These are phyloP conservation scores for Octomys mimax DNA, from an alignment of 2,797 vertebrate genomes.

Conservation along the genomic window DNA sequence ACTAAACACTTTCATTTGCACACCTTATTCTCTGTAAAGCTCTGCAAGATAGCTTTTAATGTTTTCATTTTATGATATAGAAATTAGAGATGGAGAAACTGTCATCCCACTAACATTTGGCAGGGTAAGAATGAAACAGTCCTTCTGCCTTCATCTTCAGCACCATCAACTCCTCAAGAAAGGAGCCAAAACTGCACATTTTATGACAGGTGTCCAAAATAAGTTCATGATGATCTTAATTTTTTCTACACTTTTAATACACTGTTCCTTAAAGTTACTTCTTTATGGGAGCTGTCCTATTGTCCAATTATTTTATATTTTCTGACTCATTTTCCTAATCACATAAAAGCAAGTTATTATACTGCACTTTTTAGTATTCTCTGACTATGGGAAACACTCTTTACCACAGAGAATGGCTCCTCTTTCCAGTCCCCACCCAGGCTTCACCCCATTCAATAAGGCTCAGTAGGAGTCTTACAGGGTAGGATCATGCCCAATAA, in stretches of 20 bases:
- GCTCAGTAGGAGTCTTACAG: background rate
- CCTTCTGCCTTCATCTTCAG: background rate
- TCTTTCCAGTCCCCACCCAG: background rate
- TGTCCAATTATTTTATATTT: background rate
- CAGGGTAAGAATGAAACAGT: background rate
- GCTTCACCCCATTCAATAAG: background rate
- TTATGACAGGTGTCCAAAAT: background rate
- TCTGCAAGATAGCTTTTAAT: background rate
- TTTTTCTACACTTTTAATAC: background rate
- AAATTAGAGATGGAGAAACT: constrained; percentile 35
- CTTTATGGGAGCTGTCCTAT: background rate
- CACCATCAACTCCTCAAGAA: background rate
- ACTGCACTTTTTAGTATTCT: background rate
- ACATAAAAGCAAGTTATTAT: background rate
- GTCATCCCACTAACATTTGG: background rate
- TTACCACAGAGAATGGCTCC: background rate
- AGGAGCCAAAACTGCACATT: background rate
- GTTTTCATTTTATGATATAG: background rate
- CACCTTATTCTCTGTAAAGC: background rate
- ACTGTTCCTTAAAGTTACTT: background rate
- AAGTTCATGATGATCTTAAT: background rate
- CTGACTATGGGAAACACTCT: background rate
- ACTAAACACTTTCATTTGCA: background rate
- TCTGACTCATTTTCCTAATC: background rate
- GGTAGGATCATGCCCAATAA: background rate